Evolutionary conservation across 2,888 invertebrate species (phyloP).

Genomic region (Colostygia pectinataria): DNA sequence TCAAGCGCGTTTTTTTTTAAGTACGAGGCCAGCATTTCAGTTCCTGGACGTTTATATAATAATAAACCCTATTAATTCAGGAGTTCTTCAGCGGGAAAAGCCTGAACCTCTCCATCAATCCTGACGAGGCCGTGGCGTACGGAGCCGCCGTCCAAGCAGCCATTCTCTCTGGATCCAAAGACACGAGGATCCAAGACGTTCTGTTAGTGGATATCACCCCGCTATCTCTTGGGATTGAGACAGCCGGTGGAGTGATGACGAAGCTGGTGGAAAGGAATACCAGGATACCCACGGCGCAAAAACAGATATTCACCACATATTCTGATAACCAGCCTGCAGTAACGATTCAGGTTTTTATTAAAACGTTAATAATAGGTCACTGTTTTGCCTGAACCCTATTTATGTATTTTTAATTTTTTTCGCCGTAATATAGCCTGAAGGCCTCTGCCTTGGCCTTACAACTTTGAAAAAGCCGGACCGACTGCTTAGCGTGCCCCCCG

Average conservation of each 20-base stretch:
- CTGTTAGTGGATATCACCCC: conserved; percentile 92
- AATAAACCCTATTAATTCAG: conserved; percentile 47
- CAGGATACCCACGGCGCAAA: conserved; percentile 91
- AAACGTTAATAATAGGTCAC: too few species aligned
- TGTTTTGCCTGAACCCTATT: too few species aligned
- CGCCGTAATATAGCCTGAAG: too few species aligned
- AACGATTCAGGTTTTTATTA: conserved; percentile 85
- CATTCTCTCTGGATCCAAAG: conserved; percentile 89
- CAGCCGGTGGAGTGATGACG: conserved; percentile 93
- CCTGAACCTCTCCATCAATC: conserved; percentile 95
- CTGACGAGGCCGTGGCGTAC: conserved; percentile 96
- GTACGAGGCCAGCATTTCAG: too few species aligned
- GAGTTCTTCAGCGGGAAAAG: conserved; percentile 92
- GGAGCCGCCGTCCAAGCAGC: conserved; percentile 98
- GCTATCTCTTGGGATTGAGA: conserved; percentile 90
- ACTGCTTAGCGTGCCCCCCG: too few species aligned
- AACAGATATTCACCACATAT: conserved; percentile 94
- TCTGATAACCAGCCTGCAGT: conserved; percentile 96
- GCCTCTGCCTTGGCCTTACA: too few species aligned
- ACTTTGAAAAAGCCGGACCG: too few species aligned
- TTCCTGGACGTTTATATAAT: too few species aligned
- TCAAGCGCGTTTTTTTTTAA: too few species aligned
- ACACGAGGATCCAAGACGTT: conserved; percentile 89
- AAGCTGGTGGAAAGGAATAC: conserved; percentile 92
- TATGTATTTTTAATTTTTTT: too few species aligned